A percentile compares a stretch with the other conserved stretches of the same genome.
Conservation (phyloP, 2,888 invertebrate species). For the Myathropa florea region DNA sequence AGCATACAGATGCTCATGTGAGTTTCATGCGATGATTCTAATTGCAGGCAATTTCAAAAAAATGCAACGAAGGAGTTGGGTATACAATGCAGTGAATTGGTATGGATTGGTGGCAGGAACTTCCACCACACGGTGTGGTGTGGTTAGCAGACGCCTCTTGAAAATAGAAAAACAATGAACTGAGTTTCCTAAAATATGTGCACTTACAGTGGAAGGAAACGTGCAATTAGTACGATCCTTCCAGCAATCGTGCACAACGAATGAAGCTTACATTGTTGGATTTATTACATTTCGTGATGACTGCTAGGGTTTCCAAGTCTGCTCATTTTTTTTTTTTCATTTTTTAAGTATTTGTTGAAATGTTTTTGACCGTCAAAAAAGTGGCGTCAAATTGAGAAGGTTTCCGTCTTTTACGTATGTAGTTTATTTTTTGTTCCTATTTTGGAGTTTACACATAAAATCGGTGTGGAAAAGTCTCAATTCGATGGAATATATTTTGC, state of each 20-base stretch:
- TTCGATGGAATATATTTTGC: too few relatives aligned
- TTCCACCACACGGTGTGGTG: background rate
- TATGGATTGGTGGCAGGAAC: background rate
- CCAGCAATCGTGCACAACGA: conserved; percentile 4
- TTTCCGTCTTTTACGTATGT: too few relatives aligned
- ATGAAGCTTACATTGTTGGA: conserved; percentile 12
- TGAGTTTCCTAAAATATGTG: background rate
- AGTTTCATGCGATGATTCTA: background rate
- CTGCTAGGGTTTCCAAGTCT: background rate
- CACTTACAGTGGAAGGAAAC: conserved; percentile 32
- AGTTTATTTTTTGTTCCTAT: too few relatives aligned
- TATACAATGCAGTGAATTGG: too few relatives aligned
- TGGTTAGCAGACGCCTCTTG: background rate
- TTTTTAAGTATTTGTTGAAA: too few relatives aligned
- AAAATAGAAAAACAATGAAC: background rate
- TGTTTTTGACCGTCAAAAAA: background rate
- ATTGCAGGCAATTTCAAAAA: conserved; percentile 16
- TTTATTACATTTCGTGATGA: background rate
- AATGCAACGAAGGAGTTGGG: background rate
- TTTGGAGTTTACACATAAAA: too few relatives aligned
- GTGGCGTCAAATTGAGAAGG: background rate
- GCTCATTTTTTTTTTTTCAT: background rate
- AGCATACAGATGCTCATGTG: background rate
- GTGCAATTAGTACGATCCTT: conserved; percentile 49
- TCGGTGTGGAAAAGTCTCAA: too few relatives aligned